These are phyloP conservation scores for Drosophila neocordata DNA, from an alignment of 1,140 invertebrate species.

Conservation along the genomic window DNA sequence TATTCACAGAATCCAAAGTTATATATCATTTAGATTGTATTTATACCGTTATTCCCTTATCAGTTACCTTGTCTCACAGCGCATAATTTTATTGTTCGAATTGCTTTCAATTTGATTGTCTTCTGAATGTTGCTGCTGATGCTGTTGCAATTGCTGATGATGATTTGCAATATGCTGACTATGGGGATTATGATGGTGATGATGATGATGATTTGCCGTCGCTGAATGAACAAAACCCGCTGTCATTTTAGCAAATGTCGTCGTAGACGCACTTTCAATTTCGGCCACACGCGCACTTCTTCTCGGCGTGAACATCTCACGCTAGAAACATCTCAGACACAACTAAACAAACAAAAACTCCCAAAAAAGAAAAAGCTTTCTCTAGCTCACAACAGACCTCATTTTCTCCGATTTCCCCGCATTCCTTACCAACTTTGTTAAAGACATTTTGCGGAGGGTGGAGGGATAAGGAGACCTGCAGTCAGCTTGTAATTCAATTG, in stretches of 20 bases:
- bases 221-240: conserved; percentile 78
- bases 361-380: conserved; percentile 67
- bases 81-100: conserved; percentile 64
- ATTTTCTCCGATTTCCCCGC: conserved; percentile 1
- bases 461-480: conserved; percentile 9
- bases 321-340: conserved; percentile 82
- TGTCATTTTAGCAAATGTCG: conserved; percentile 67
- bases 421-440: too few relatives aligned
- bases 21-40: not conserved
- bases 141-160: conserved; percentile 13
- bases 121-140: conserved; percentile 32
- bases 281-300: conserved; percentile 74
- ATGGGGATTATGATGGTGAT: conserved; percentile 41
- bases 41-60: not conserved
- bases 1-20: not conserved
- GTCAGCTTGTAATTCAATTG: conserved; percentile 56
- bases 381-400: conserved; percentile 12
- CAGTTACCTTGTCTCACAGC: conserved; percentile 68
- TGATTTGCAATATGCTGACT: conserved; percentile 19
- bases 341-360: conserved; percentile 69
- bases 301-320: conserved; percentile 81
- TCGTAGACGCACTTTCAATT: conserved; percentile 54
- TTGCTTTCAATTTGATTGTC: conserved; percentile 63
- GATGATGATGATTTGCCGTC: conserved; percentile 71
- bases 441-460: conserved; percentile 4